phyloP scores from a whole-genome alignment of 2,888 invertebrate genomes.

The Agrilus mali region DNA sequence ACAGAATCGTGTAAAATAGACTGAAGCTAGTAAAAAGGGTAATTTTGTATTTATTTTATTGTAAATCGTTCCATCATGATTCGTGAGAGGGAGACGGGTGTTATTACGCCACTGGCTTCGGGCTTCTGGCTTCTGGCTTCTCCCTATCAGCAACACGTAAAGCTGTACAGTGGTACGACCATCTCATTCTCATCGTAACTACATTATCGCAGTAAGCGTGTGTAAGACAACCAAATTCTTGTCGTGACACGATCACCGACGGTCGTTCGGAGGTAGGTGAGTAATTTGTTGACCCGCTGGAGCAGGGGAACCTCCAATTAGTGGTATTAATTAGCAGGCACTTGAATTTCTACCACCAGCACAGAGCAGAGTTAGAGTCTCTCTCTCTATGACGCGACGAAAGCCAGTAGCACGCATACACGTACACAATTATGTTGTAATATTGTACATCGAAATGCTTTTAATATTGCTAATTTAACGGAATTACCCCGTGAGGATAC shows the following conservation, averaged over 20 bases:
- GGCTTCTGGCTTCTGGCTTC: no score
- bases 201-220: constrained; percentile 16
- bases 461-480: constrained; percentile 18
- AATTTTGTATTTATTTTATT: no score
- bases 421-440: constrained; percentile 16
- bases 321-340: constrained; percentile 34
- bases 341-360: constrained; percentile 24
- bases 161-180: background rate
- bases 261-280: constrained; percentile 1
- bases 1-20: no score
- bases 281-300: constrained; percentile 14
- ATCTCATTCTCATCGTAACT: constrained; percentile 7
- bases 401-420: constrained; percentile 9
- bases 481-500: constrained; percentile 10
- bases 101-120: no score
- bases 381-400: constrained; percentile 9
- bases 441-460: constrained; percentile 19
- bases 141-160: background rate
- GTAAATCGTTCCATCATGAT: no score
- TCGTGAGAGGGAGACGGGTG: no score
- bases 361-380: constrained; percentile 4
- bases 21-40: no score
- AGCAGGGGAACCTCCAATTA: constrained; percentile 32
- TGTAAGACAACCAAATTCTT: constrained; percentile 10
- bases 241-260: background rate